These are phyloP conservation scores for Manacus vitellinus DNA, from an alignment of 2,113 vertebrate species.

Conservation along the genomic window DNA sequence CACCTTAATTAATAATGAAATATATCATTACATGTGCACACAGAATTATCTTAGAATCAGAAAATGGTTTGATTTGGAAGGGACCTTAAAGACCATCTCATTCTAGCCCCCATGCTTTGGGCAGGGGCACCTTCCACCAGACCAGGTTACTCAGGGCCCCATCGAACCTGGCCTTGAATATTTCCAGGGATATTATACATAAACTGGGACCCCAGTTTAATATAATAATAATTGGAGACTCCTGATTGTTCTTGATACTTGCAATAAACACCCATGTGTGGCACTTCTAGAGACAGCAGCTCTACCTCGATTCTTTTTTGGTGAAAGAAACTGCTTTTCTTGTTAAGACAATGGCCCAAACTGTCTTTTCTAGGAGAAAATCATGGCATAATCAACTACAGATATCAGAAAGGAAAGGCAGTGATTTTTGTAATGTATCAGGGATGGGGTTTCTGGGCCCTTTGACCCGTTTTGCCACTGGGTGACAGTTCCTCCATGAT, in stretches of 20 bases:
- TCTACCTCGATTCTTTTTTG: not conserved
- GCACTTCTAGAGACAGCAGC: not conserved
- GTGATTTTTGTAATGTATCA: not conserved
- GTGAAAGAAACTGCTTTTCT: not conserved
- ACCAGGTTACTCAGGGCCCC: not conserved
- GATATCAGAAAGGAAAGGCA: not conserved
- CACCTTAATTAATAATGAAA: not conserved
- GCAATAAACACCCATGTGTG: not conserved
- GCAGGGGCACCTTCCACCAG: not conserved
- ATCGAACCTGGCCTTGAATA: not conserved
- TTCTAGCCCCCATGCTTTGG: not conserved
- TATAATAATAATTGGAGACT: not conserved
- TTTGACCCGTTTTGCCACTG: not conserved
- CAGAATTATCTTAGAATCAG: not conserved
- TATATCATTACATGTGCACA: fast-evolving
- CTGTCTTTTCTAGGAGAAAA: not conserved
- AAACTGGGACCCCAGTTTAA: not conserved
- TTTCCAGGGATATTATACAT: not conserved
- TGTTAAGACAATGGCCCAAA: not conserved
- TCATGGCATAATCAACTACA: not conserved
- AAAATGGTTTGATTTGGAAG: not conserved
- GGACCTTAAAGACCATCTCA: not conserved
- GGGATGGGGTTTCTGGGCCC: not conserved
- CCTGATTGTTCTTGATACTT: not conserved
- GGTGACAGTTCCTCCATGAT: not conserved